Conservation (phyloP, 2,888 invertebrate genomes). For the Ephialtes manifestator region DNA sequence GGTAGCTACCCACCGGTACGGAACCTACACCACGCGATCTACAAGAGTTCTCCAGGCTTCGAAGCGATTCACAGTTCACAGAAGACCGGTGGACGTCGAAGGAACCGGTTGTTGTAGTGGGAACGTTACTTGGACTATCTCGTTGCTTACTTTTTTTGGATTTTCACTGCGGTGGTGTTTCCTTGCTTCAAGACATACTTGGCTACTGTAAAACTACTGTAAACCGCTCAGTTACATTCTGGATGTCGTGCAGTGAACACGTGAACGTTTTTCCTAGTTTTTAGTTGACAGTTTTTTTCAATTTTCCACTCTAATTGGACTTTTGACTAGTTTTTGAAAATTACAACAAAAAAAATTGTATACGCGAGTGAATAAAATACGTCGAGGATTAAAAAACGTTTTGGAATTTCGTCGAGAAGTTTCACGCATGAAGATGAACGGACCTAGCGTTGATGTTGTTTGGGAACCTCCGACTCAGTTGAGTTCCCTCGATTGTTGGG, state of each 20-base stretch:
- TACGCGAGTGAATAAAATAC: constrained; percentile 30
- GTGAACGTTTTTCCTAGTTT: constrained; percentile 69
- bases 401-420: constrained; percentile 49
- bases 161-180: constrained; percentile 20
- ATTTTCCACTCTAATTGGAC: too few relatives aligned
- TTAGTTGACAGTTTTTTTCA: background rate
- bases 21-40: constrained; percentile 55
- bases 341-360: background rate
- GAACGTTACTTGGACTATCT: background rate
- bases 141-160: background rate
- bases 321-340: too few relatives aligned
- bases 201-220: background rate
- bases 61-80: constrained; percentile 78
- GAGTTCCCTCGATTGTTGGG: constrained; percentile 93
- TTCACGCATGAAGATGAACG: constrained; percentile 78
- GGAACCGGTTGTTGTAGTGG: constrained; percentile 78
- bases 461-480: constrained; percentile 86
- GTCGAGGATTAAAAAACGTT: constrained; percentile 10
- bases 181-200: background rate
- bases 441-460: constrained; percentile 83
- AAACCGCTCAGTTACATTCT: background rate
- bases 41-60: constrained; percentile 76
- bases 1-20: constrained; percentile 65
- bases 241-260: constrained; percentile 58
- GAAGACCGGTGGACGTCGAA: constrained; percentile 80